Percentiles rank a stretch among this genome's conserved stretches.
Conservation (phyloP, 2,888 invertebrate genomes). For the Metacarcinus magister region DNA sequence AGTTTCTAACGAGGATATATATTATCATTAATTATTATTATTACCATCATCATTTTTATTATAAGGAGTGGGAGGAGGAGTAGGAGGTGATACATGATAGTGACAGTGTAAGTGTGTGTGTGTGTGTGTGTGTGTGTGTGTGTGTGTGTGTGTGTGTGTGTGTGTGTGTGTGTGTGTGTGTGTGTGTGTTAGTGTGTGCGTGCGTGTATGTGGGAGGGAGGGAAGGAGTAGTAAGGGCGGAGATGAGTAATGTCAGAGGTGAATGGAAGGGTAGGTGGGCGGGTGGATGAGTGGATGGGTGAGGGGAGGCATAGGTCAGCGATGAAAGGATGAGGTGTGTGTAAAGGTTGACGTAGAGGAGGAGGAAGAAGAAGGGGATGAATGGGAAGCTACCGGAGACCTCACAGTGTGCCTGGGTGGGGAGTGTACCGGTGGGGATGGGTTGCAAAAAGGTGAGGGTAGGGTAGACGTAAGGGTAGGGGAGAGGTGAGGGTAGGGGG, state of each 20-base stretch:
- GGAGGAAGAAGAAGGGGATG: not conserved
- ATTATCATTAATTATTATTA: not conserved
- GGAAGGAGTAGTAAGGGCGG: not conserved
- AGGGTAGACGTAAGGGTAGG: not conserved
- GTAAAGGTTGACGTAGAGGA: not conserved
- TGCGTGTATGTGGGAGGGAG: not conserved
- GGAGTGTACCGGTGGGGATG: not conserved
- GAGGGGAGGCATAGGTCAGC: not conserved
- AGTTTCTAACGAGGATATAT: not conserved
- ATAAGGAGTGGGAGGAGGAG: not conserved
- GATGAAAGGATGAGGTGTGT: constrained; percentile 17
- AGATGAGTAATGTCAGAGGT: not conserved
- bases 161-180: not conserved
- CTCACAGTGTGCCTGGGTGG: constrained; percentile 20
- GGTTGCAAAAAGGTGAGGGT: not conserved
- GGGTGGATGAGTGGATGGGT: not conserved
- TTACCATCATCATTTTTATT: not conserved
- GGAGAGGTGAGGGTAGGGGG: not conserved
- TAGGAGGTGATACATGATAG: not conserved
- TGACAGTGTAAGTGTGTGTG: not conserved
- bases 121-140: not conserved
- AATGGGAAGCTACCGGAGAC: not conserved
- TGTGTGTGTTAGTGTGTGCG: not conserved
- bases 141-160: not conserved
- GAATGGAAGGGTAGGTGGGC: not conserved